phyloP scores from a whole-genome alignment of 2,113 vertebrate genomes.

The Calyptomena viridis region DNA sequence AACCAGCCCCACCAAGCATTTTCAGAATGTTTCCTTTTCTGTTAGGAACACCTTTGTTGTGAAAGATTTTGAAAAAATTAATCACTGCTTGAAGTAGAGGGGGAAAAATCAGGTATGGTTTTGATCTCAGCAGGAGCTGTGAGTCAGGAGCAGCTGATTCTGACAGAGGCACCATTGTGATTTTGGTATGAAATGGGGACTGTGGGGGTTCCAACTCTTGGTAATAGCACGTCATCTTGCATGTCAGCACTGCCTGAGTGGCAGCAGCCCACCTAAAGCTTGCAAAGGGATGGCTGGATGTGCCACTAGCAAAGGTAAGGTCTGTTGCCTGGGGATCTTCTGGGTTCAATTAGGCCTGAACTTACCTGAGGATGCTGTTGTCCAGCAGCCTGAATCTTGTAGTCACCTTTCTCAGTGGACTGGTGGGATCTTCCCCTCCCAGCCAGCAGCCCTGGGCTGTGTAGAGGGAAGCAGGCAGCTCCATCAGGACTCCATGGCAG shows the following conservation, averaged over 20 bases:
- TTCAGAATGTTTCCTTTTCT: neutral
- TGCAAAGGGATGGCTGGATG: neutral
- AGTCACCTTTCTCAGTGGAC: neutral
- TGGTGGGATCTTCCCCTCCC: neutral
- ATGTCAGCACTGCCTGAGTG: neutral
- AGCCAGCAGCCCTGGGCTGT: neutral
- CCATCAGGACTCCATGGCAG: neutral
- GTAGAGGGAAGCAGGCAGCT: neutral
- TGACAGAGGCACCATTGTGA: neutral
- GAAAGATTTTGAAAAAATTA: neutral
- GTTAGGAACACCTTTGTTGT: neutral
- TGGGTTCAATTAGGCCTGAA: neutral
- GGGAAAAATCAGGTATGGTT: conserved; percentile 7
- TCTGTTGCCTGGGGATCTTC: neutral
- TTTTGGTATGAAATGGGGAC: neutral
- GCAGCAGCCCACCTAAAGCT: neutral
- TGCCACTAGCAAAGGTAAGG: neutral
- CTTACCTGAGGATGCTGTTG: neutral
- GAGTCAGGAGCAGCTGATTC: neutral
- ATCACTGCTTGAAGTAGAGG: neutral
- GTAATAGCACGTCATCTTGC: neutral
- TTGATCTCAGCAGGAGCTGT: conserved; percentile 23
- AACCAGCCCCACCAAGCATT: neutral
- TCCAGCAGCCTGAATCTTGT: neutral
- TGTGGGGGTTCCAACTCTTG: neutral